These are phyloP conservation scores for Dimorphilus gyrociliatus DNA, from an alignment of 2,888 invertebrate species.

Conservation along the genomic window DNA sequence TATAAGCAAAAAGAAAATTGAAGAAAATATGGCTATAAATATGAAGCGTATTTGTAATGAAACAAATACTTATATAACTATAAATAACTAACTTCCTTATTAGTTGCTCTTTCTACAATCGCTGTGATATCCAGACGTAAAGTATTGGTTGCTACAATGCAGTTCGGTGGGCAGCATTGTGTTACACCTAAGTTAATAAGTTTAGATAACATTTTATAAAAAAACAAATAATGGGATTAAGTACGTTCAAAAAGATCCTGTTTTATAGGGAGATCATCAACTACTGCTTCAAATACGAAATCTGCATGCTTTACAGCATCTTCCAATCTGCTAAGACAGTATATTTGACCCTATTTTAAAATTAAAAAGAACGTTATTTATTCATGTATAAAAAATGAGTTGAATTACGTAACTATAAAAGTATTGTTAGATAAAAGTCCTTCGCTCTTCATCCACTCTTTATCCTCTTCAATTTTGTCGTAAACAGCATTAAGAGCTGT, in stretches of 20 bases:
- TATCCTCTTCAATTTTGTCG: conserved; percentile 35
- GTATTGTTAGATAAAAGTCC: conserved; percentile 32
- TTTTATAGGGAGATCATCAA: conserved; percentile 37
- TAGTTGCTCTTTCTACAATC: conserved; percentile 21
- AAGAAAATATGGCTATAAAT: conserved; percentile 1
- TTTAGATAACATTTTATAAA: neutral
- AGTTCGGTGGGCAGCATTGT: conserved; percentile 23
- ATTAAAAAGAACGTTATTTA: too few species aligned
- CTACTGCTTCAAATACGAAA: conserved; percentile 37
- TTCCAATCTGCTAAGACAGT: conserved; percentile 37
- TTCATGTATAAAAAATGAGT: too few species aligned
- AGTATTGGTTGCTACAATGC: conserved; percentile 34
- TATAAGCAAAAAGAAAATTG: conserved; percentile 1
- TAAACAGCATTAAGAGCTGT: conserved; percentile 30
- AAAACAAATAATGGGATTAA: too few species aligned
- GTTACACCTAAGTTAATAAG: conserved; percentile 32
- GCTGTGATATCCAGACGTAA: conserved; percentile 28
- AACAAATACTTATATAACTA: neutral
- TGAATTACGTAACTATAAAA: conserved; percentile 27
- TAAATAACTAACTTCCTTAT: conserved; percentile 25
- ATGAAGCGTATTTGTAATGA: conserved; percentile 1
- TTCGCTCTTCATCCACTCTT: conserved; percentile 29
- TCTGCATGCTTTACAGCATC: conserved; percentile 39
- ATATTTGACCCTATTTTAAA: conserved; percentile 33
- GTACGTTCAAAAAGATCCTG: conserved; percentile 38